Evolutionary conservation across 2,797 vertebrate species (phyloP).

Genomic region (Crax fasciolata): DNA sequence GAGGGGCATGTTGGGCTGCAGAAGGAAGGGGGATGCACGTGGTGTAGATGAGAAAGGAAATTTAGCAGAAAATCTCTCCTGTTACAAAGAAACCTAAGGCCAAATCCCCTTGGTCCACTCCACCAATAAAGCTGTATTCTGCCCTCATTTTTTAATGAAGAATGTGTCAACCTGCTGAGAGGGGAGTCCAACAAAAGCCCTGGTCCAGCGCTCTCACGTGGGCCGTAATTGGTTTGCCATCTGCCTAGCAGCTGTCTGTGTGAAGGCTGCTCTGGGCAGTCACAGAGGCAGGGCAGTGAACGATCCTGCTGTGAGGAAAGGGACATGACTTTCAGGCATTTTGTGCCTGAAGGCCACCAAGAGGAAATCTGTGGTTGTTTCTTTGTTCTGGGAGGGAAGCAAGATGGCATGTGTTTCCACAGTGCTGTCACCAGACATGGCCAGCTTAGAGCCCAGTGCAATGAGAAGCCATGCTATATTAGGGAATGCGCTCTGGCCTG

Average conservation of each 20-base stretch:
- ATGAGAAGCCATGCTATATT: rapidly evolving
- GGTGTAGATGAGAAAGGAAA: not conserved
- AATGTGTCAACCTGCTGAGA: not conserved
- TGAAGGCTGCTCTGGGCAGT: not conserved
- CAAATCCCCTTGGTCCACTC: not conserved
- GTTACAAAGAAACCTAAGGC: not conserved
- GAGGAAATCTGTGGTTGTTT: not conserved
- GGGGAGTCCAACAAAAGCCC: not conserved
- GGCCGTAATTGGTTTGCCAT: not conserved
- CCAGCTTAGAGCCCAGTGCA: not conserved
- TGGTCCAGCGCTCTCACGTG: not conserved
- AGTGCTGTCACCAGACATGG: not conserved
- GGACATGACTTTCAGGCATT: not conserved
- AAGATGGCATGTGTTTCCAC: not conserved
- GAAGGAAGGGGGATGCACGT: not conserved
- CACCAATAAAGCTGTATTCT: not conserved
- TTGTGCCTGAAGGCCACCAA: not conserved
- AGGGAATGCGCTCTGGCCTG: not conserved
- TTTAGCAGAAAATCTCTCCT: not conserved
- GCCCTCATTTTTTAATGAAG: not conserved
- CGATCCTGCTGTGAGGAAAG: not conserved
- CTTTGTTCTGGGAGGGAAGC: not conserved
- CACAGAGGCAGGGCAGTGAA: not conserved
- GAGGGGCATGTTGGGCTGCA: not conserved
- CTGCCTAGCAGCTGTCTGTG: not conserved